Evolutionary conservation across 2,888 invertebrate genomes (phyloP), one percentile per base, ranked within the genome.

Genomic region (Platycnemis pennipes): DNA sequence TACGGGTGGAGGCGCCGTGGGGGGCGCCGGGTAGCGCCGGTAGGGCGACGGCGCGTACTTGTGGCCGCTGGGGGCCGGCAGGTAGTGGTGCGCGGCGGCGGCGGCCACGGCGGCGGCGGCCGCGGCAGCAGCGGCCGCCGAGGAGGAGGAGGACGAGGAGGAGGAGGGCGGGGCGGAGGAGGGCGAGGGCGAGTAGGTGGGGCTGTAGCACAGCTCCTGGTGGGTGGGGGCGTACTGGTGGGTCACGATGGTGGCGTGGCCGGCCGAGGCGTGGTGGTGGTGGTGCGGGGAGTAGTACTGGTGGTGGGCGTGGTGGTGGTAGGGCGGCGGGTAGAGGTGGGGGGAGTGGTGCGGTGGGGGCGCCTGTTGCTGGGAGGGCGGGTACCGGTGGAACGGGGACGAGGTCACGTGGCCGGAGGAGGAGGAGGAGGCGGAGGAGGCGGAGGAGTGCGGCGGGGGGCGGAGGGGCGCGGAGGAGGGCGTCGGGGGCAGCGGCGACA

Each of bases 21-120:
- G 96, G 86, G 95, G 94, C 26, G 95, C 95, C 2, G 95, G 95
- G 0, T 95, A 95, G 37, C 94, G 94, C 46, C 94, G 94, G 87
- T 95, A 95, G 31, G 94, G 94, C 19, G 91, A 63, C 3, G 97
- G 95, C 98, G 97, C 95, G 97, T 96, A 95, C 97, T 97, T 53
- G 97, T 96, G 95, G 97, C 97, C 96, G 97, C 97, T 95, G 97
- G 97, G 85, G 97, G 97, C 94, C 22, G 94, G 94, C 63, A 95
- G 95, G 87, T 94, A 94, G 63, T 97, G 97, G 94, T 22, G 94
- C 94, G 42, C 94, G 94, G 94, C 94, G 89, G 94, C 94, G 94
- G 44, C 94, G 69, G 85, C 94, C 86, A 56, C 49, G 77, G 63
- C 88, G 88, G 88, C 94, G 94, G 94, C 94, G 89, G 89, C 94